These are phyloP conservation scores for Lasioglossum villosulum DNA, from an alignment of 2,888 invertebrate species.

Conservation along the genomic window DNA sequence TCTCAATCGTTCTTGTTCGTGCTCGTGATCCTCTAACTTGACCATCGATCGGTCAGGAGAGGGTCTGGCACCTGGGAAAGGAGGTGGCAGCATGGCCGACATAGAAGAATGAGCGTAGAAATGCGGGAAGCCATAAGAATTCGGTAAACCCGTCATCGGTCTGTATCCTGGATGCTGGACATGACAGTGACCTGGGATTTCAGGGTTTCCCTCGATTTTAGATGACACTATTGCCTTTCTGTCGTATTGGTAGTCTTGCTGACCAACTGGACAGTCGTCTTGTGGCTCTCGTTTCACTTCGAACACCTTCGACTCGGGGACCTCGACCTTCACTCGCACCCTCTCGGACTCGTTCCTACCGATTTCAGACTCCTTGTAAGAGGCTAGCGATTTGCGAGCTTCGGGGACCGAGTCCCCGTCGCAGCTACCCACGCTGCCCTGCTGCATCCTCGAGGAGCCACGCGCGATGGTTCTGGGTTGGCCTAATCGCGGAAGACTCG, in stretches of 20 bases:
- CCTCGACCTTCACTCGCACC: constrained; percentile 76
- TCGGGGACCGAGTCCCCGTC: constrained; percentile 51
- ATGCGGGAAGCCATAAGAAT: constrained; percentile 73
- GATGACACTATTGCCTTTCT: constrained; percentile 49
- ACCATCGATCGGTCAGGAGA: constrained; percentile 52
- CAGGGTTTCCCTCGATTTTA: constrained; percentile 43
- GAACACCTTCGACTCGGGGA: constrained; percentile 58
- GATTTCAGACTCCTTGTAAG: neutral
- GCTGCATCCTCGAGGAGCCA: constrained; percentile 75
- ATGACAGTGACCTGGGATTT: constrained; percentile 46
- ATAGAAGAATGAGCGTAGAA: constrained; percentile 69
- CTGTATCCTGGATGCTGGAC: constrained; percentile 54
- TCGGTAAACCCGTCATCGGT: constrained; percentile 44
- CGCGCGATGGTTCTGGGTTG: constrained; percentile 12
- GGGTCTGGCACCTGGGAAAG: constrained; percentile 54
- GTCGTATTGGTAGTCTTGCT: constrained; percentile 53
- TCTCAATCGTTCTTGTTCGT: constrained; percentile 62
- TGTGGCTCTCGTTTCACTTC: constrained; percentile 69
- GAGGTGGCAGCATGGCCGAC: constrained; percentile 52
- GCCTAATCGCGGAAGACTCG: neutral
- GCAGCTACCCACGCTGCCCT: constrained; percentile 75
- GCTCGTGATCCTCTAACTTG: constrained; percentile 65
- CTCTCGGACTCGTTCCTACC: constrained; percentile 65
- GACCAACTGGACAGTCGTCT: constrained; percentile 66
- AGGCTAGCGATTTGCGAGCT: constrained; percentile 9